A percentile compares a stretch with the other conserved stretches of the same genome.
These are phyloP conservation scores for Amphipyra berbera DNA, from an alignment of 2,888 invertebrate species.

Conservation along the genomic window DNA sequence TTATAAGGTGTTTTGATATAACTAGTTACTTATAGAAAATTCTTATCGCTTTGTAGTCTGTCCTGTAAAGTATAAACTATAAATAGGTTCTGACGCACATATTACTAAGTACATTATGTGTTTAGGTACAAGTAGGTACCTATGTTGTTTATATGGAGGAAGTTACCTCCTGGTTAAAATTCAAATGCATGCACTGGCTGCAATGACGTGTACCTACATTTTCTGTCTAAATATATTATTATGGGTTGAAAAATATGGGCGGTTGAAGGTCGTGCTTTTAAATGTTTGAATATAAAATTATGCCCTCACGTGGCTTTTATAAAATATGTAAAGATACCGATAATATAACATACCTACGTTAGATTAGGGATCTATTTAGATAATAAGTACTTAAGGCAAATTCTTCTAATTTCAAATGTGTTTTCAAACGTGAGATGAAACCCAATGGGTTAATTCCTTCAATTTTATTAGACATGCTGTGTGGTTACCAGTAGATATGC, in stretches of 20 bases:
- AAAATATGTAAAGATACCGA: slow-evolving; percentile 3
- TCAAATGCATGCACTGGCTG: background rate
- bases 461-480: too few species aligned
- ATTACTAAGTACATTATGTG: background rate
- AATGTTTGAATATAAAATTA: slow-evolving; percentile 33
- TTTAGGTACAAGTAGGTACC: background rate
- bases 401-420: too few species aligned
- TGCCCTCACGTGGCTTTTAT: slow-evolving; percentile 36
- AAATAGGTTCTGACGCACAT: background rate
- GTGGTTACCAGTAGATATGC: too few species aligned
- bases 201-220: background rate
- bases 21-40: background rate
- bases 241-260: slow-evolving; percentile 5
- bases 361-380: too few species aligned
- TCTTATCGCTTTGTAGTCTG: background rate
- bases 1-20: background rate
- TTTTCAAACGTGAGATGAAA: too few species aligned
- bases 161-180: too few species aligned
- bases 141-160: background rate
- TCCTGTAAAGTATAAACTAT: background rate
- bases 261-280: slow-evolving; percentile 25
- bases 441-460: too few species aligned
- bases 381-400: too few species aligned
- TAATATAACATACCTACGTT: too few species aligned
- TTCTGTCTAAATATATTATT: slow-evolving; percentile 10